Base-by-base conservation (phyloP, 2,797 vertebrate genomes). In the Synaphobranchus kaupii region DNA sequence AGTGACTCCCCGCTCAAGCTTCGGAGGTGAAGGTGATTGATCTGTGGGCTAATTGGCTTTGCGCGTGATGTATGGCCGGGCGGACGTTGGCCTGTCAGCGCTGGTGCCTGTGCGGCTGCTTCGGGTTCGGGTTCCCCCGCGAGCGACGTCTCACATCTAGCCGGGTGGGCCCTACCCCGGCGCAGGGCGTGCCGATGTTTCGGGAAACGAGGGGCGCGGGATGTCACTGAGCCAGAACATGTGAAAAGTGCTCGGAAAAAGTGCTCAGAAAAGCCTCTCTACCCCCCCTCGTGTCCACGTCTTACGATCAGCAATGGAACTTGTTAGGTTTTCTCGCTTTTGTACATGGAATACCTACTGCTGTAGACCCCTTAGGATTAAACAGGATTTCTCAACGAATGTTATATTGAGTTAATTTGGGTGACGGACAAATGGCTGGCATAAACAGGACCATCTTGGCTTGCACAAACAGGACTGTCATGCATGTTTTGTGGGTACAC, bases 1-100 rank as follows among this genome's bases (percentile, higher is more conserved):
- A 87, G 48, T 84, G 86, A 50, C 81, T 73, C 48, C 44, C 50
- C 20, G 48, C 6, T 0, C 34, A 60, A 88, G 84, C 78, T 90
- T 84, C 91, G 85, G 63, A 82, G 89, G 88, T 88, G 80, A 87
- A 73, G 76, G 71, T 89, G 92, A 93, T 84, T 83, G 90, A 93
- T 92, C 81, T 90, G 84, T 44, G 84, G 66, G 84, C 63, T 88
- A 89, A 92, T 83, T 80, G 84, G 73, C 34, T 48, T 84, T 89
- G 90, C 90, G 84, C 84, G 88, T 89, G 90, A 92, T 87, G 90
- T 90, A 91, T 90, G 90, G 84, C 12, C 50, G 44, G 81, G 71
- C 85, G 88, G 85, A 86, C 31, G 80, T 6, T 47, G 80, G 85
- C 44, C 78, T 56, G 88, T 87, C 86, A 89, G 84, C 84, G 90